These are phyloP conservation scores for Odiellus spinosus DNA, from an alignment of 2,888 invertebrate genomes.

Conservation along the genomic window DNA sequence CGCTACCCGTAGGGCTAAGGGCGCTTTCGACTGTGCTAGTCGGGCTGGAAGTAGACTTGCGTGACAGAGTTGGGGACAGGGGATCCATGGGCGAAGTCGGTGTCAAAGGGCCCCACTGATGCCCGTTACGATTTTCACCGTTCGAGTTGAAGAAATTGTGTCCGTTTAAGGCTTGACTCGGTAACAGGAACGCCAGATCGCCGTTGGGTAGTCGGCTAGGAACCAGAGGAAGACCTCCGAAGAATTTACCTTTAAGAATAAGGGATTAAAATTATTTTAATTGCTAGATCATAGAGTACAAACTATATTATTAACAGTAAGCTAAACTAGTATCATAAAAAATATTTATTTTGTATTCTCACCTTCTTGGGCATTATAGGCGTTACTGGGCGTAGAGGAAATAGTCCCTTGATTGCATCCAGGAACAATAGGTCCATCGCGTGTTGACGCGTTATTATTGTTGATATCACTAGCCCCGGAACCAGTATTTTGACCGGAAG, in stretches of 20 bases:
- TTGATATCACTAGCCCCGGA: slow-evolving; percentile 10
- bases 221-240: slow-evolving; percentile 14
- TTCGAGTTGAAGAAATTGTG: slow-evolving; percentile 5
- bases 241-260: slow-evolving; percentile 6
- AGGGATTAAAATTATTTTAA: too few relatives aligned
- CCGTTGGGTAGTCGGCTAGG: slow-evolving; percentile 16
- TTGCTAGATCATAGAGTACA: too few relatives aligned
- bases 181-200: slow-evolving; percentile 14
- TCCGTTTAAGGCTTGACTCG: slow-evolving; percentile 11
- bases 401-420: background rate
- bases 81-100: slow-evolving; percentile 4
- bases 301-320: too few relatives aligned
- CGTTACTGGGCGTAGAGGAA: slow-evolving; percentile 2
- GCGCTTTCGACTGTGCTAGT: slow-evolving; percentile 15
- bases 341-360: too few relatives aligned
- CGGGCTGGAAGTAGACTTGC: slow-evolving; percentile 12
- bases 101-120: slow-evolving; percentile 7
- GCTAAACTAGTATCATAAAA: too few relatives aligned
- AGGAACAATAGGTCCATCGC: background rate
- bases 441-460: slow-evolving; percentile 11
- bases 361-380: background rate
- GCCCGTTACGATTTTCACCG: slow-evolving; percentile 3
- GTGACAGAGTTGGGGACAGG: slow-evolving; percentile 4
- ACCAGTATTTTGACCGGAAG: background rate
- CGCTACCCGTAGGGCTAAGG: slow-evolving; percentile 13